Percentiles rank a stretch among this genome's conserved stretches.
Conservation (phyloP, 2,797 vertebrate genomes). For the Leptatherina wallacei region DNA sequence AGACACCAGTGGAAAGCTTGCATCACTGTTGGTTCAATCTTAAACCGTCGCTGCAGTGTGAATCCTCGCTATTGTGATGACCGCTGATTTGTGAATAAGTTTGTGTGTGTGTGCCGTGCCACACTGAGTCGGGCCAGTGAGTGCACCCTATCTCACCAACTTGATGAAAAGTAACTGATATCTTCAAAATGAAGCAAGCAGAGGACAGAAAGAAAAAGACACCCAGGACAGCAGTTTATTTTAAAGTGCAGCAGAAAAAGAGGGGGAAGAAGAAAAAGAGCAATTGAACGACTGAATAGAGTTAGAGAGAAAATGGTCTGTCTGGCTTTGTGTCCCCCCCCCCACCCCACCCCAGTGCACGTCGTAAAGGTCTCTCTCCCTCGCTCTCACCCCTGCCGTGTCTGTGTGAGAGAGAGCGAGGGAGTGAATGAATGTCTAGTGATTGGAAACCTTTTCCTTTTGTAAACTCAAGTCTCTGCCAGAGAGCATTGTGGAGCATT, state of each 20-base stretch:
- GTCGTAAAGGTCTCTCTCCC: constrained; percentile 70
- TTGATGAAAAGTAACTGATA: constrained; percentile 27
- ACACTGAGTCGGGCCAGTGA: constrained; percentile 33
- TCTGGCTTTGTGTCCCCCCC: constrained; percentile 63
- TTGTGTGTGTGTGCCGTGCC: constrained; percentile 20
- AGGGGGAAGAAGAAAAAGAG: constrained; percentile 28
- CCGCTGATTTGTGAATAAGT: constrained; percentile 36
- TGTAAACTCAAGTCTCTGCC: constrained; percentile 75
- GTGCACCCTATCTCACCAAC: constrained; percentile 25
- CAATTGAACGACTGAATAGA: constrained; percentile 53
- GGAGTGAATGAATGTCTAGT: constrained; percentile 77
- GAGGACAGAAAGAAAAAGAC: constrained; percentile 22
- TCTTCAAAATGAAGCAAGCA: constrained; percentile 16
- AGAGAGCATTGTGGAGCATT: constrained; percentile 78
- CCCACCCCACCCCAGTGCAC: constrained; percentile 35
- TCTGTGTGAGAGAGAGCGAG: constrained; percentile 20
- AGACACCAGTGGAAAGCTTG: constrained; percentile 48
- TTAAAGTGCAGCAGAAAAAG: constrained; percentile 27
- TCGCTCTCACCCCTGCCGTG: constrained; percentile 48
- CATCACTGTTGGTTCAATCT: constrained; percentile 68
- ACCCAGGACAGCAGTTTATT: constrained; percentile 25
- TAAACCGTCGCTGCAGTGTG: constrained; percentile 51
- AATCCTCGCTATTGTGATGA: constrained; percentile 63
- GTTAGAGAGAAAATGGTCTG: constrained; percentile 59
- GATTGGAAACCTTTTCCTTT: constrained; percentile 81